phyloP scores from a whole-genome alignment of 2,888 invertebrate genomes.

The Geotrupes spiniger region DNA sequence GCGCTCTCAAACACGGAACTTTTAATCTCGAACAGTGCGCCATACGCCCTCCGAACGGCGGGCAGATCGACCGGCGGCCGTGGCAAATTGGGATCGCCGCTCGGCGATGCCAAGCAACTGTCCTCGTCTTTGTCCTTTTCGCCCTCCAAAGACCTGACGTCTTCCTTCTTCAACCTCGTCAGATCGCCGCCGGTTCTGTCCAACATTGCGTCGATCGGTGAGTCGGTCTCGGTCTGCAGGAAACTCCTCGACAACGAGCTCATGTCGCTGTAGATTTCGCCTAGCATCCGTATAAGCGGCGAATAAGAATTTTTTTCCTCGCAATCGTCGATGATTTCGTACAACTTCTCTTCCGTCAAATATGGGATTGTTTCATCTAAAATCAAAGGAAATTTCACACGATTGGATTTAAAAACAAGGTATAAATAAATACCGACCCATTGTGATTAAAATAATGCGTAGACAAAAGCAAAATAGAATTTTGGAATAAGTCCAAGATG shows the following conservation, averaged over 20 bases:
- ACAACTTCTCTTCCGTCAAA: constrained; percentile 74
- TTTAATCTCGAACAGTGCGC: constrained; percentile 45
- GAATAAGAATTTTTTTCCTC: constrained; percentile 66
- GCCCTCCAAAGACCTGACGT: constrained; percentile 67
- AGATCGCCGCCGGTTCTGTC: constrained; percentile 56
- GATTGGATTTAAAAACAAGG: background rate
- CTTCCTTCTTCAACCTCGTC: constrained; percentile 65
- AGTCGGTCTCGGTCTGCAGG: constrained; percentile 51
- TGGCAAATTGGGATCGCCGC: constrained; percentile 31
- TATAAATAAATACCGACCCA: background rate
- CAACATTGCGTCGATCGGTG: constrained; percentile 54
- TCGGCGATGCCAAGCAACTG: constrained; percentile 55
- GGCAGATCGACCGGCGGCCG: constrained; percentile 64
- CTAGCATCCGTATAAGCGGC: constrained; percentile 70
- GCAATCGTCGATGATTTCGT: constrained; percentile 73
- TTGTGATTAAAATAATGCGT: background rate
- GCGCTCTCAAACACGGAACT: constrained; percentile 55
- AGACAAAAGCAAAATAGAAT: constrained; percentile 2
- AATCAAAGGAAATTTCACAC: constrained; percentile 6
- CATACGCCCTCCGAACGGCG: constrained; percentile 69
- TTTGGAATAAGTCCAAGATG: constrained; percentile 13
- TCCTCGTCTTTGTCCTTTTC: constrained; percentile 89
- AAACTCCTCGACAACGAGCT: constrained; percentile 74
- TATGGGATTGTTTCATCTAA: constrained; percentile 47
- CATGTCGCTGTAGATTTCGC: constrained; percentile 71